These are phyloP conservation scores for Aurelia coerulea DNA, from an alignment of 30 jellyfish, hydroid and myxozoan species.

Conservation along the genomic window DNA sequence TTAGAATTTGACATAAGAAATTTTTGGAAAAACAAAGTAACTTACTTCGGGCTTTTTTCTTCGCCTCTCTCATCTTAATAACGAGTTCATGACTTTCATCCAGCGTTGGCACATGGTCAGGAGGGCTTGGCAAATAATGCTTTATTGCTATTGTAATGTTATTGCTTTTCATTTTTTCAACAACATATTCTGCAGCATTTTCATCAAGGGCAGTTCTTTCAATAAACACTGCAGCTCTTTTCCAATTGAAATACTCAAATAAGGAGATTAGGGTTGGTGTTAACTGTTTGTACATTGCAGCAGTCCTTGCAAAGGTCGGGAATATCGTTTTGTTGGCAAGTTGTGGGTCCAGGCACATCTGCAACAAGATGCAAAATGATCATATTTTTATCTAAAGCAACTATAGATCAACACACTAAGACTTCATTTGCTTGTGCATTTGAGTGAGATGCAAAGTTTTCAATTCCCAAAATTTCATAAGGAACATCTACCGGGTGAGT, in stretches of 20 bases:
- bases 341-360: slow-evolving; percentile 90
- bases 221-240: slow-evolving; percentile 77
- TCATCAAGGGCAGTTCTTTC: slow-evolving; percentile 72
- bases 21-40: neutral
- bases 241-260: slow-evolving; percentile 80
- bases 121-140: slow-evolving; percentile 75
- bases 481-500: too few relatives aligned
- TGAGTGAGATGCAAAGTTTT: too few relatives aligned
- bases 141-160: slow-evolving; percentile 49
- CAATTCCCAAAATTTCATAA: too few relatives aligned
- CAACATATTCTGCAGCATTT: slow-evolving; percentile 75
- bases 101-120: slow-evolving; percentile 59
- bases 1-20: too few relatives aligned
- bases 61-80: slow-evolving; percentile 52
- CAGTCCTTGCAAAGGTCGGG: slow-evolving; percentile 94
- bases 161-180: slow-evolving; percentile 38
- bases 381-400: too few relatives aligned
- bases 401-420: too few relatives aligned
- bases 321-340: slow-evolving; percentile 65
- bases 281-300: slow-evolving; percentile 92
- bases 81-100: slow-evolving; percentile 61
- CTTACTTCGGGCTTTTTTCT: slow-evolving; percentile 89
- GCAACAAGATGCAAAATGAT: neutral
- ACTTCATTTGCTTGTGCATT: too few relatives aligned
- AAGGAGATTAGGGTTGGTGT: slow-evolving; percentile 87